Conservation (phyloP, 2,797 vertebrate species). For the Amblyopsis hoosieri region DNA sequence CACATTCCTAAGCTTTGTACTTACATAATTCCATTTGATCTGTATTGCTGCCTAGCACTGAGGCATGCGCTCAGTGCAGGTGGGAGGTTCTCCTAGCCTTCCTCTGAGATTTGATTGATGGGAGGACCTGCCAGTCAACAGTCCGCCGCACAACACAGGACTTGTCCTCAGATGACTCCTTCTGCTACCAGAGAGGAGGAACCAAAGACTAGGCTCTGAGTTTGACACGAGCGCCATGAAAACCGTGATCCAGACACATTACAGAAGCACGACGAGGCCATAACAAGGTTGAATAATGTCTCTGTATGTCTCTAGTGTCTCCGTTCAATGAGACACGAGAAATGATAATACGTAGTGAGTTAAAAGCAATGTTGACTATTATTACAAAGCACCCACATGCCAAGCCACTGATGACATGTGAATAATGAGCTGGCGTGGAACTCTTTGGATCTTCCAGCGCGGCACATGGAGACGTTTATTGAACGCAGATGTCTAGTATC, state of each 20-base stretch:
- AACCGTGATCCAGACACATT: slow-evolving; percentile 46
- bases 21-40: slow-evolving; percentile 15
- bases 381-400: slow-evolving; percentile 55
- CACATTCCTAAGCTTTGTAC: background rate
- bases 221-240: slow-evolving; percentile 56
- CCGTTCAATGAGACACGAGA: slow-evolving; percentile 25
- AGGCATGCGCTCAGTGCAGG: slow-evolving; percentile 44
- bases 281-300: slow-evolving; percentile 38
- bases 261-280: slow-evolving; percentile 35
- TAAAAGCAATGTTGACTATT: slow-evolving; percentile 48
- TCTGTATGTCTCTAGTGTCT: slow-evolving; percentile 25
- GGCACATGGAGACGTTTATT: slow-evolving; percentile 69
- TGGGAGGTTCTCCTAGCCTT: slow-evolving; percentile 29
- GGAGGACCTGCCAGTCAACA: slow-evolving; percentile 43
- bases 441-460: slow-evolving; percentile 42
- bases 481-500: slow-evolving; percentile 68
- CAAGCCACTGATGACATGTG: slow-evolving; percentile 73
- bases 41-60: slow-evolving; percentile 19
- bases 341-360: slow-evolving; percentile 31
- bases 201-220: slow-evolving; percentile 31
- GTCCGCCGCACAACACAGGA: slow-evolving; percentile 34
- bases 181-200: slow-evolving; percentile 48
- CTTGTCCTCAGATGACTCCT: slow-evolving; percentile 68
- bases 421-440: slow-evolving; percentile 63
- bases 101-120: slow-evolving; percentile 49